Base-by-base conservation (phyloP, 2,888 invertebrate genomes). In the Odontocolon sp. region DNA sequence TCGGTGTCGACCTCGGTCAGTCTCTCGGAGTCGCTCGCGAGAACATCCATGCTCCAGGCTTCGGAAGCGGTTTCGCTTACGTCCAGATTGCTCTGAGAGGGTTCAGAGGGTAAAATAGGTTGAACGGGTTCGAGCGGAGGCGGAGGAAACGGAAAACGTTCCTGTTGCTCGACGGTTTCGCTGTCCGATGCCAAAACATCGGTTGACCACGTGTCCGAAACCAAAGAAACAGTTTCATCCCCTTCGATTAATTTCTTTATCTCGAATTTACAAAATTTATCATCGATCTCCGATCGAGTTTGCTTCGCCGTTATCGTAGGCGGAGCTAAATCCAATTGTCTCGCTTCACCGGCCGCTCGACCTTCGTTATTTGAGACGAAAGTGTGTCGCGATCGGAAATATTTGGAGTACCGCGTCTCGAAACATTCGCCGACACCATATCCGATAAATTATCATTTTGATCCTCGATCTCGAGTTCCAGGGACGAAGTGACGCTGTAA, bases 201-300 rank as follows among this genome's bases (percentile, higher is more conserved):
- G 0, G 99, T 99, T 82, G 98, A 98, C 99, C 99, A 99, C 0
- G 98, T 98, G 90, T 99, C 99, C 52, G 98, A 98, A 83, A 99
- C 98, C 86, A 99, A 95, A 36, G 98, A 99, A 83, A 98, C 95
- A 0, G 98, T 98, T 91, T 99, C 99, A 90, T 99, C 99, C 1
- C 96, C 92, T 90, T 92, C 92, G 78, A 92, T 92, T 36, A 92
- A 86, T 67, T 92, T 92, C 90, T 96, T 97, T 33, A 99, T 97
- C 89, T 98, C 98, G 90, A 99, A 99, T 91, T 99, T 98, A 90
- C 99, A 98, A 92, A 99, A 99, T 89, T 98, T 98, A 84, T 99
- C 99, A 84, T 99, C 98, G 73, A 99, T 97, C 86, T 99, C 99
- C 70, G 97, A 98, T 2, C 98, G 93, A 28, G 97, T 96, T 96